These are phyloP conservation scores for Zaprionus capensis DNA, from an alignment of 1,140 invertebrate species.

Conservation along the genomic window DNA sequence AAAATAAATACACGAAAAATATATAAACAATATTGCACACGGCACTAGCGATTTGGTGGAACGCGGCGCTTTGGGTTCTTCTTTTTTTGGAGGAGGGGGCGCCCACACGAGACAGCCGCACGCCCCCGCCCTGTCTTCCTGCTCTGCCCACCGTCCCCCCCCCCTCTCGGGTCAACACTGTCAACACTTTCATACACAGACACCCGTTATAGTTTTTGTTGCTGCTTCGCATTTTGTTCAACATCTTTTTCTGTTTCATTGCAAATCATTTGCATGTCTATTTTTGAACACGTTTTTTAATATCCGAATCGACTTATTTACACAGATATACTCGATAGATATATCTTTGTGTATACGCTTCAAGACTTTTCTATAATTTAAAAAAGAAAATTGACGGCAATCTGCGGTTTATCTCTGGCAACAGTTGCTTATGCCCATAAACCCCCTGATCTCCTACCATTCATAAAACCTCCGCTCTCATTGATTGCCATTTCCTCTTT, in stretches of 20 bases:
- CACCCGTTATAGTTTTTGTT: slow-evolving; percentile 37
- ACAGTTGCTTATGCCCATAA: slow-evolving; percentile 14
- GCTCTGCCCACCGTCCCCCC: background rate
- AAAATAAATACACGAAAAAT: slow-evolving; percentile 66
- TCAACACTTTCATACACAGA: slow-evolving; percentile 62
- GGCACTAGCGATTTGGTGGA: slow-evolving; percentile 53
- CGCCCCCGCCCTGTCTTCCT: slow-evolving; percentile 28
- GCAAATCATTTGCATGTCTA: slow-evolving; percentile 81
- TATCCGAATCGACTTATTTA: slow-evolving; percentile 25
- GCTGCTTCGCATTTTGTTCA: background rate
- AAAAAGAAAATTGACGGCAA: slow-evolving; percentile 34
- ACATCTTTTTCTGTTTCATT: slow-evolving; percentile 62
- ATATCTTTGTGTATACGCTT: slow-evolving; percentile 2
- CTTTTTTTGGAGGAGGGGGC: slow-evolving; percentile 20
- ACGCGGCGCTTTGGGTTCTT: slow-evolving; percentile 10
- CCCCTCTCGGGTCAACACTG: slow-evolving; percentile 44
- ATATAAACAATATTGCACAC: slow-evolving; percentile 84
- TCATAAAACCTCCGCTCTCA: slow-evolving; percentile 46
- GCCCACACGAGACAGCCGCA: slow-evolving; percentile 59
- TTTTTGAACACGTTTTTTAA: slow-evolving; percentile 78
- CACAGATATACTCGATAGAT: background rate
- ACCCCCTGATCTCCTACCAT: slow-evolving; percentile 7
- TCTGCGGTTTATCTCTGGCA: slow-evolving; percentile 51
- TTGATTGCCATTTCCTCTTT: slow-evolving; percentile 73
- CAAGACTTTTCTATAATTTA: slow-evolving; percentile 42